phyloP scores from a whole-genome alignment of 2,797 vertebrate species.

The Benthosema pterotum region DNA sequence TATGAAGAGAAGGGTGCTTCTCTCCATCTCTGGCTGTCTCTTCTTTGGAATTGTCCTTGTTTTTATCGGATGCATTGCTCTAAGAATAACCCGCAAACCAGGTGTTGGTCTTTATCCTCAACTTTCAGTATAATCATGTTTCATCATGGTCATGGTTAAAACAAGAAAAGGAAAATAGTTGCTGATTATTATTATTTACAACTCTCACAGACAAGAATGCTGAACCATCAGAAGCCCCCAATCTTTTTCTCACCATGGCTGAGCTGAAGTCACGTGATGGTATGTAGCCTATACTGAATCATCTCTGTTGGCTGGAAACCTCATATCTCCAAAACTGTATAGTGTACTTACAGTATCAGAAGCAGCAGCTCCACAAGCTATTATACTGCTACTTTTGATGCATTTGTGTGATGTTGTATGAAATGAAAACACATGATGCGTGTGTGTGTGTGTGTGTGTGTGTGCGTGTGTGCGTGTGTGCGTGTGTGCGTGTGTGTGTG shows the following conservation, averaged over 20 bases:
- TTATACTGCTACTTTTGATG: no score
- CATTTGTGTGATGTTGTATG: no score
- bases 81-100: constrained; percentile 66
- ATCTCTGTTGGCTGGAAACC: no score
- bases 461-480: no score
- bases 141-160: no score
- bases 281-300: constrained; percentile 20
- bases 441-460: no score
- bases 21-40: constrained; percentile 74
- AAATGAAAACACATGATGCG: no score
- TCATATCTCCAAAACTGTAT: no score
- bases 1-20: constrained; percentile 77
- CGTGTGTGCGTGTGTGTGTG: no score
- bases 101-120: constrained; percentile 46
- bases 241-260: constrained; percentile 72
- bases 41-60: constrained; percentile 63
- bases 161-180: no score
- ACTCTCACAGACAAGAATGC: constrained; percentile 28
- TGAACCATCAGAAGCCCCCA: constrained; percentile 27
- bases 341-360: no score
- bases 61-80: constrained; percentile 63
- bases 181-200: constrained; percentile 2
- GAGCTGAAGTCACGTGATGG: constrained; percentile 55
- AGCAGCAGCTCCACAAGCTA: no score
- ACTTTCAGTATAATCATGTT: background rate